These are phyloP conservation scores for Trididemnum clinides DNA, from an alignment of 23 tunicate species.

Conservation along the genomic window DNA sequence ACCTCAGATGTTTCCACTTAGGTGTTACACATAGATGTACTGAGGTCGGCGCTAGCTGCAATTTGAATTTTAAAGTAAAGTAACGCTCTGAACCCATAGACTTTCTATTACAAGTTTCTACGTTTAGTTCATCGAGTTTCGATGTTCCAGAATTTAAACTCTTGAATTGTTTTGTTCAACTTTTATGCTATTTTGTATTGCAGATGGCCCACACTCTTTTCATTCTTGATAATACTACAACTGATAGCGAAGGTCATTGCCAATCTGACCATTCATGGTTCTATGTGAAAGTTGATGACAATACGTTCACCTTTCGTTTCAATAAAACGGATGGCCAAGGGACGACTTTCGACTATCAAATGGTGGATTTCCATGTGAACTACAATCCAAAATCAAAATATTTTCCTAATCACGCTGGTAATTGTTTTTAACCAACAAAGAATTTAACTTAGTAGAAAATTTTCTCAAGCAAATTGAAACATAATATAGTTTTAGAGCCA, in stretches of 20 bases:
- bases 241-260: slow-evolving; percentile 23
- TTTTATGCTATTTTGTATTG: neutral
- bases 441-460: too few species aligned
- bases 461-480: too few species aligned
- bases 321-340: slow-evolving; percentile 40
- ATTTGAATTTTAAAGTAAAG: too few species aligned
- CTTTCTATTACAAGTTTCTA: too few species aligned
- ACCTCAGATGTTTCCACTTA: too few species aligned
- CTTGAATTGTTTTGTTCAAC: neutral
- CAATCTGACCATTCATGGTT: slow-evolving; percentile 23
- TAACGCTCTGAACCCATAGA: too few species aligned
- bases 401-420: slow-evolving; percentile 84
- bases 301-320: slow-evolving; percentile 59
- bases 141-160: too few species aligned
- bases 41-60: too few species aligned
- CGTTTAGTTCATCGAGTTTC: too few species aligned
- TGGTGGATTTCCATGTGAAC: slow-evolving; percentile 13
- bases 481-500: too few species aligned
- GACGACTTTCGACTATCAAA: slow-evolving; percentile 12
- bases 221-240: slow-evolving; percentile 42
- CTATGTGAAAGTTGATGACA: slow-evolving; percentile 34
- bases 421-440: too few species aligned
- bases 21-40: too few species aligned
- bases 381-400: slow-evolving; percentile 65
- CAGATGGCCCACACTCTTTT: slow-evolving; percentile 3